A percentile compares a stretch with the other conserved stretches of the same genome.
These are phyloP conservation scores for Takifugu rubripes DNA, from an alignment of 2,797 vertebrate species.

Conservation along the genomic window DNA sequence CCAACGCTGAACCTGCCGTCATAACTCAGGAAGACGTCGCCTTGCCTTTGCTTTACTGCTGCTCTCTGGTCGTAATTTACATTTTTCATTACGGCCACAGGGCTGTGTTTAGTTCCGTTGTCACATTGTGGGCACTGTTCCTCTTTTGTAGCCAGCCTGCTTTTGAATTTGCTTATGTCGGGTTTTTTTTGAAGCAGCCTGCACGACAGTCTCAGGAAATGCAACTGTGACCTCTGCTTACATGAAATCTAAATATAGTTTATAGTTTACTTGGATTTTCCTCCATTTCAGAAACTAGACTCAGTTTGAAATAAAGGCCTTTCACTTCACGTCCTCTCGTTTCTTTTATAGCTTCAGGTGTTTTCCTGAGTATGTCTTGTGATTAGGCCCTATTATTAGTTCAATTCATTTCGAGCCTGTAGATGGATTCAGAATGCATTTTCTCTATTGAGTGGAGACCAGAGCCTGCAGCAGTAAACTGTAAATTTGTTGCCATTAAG, in stretches of 20 bases:
- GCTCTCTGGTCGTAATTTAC: not conserved
- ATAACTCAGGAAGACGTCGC: too few relatives aligned
- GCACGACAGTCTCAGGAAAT: conserved; percentile 7
- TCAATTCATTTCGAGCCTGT: too few relatives aligned
- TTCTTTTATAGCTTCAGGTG: not conserved
- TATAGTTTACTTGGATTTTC: not conserved
- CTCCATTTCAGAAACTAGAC: not conserved
- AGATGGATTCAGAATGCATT: too few relatives aligned
- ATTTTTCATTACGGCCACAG: not conserved
- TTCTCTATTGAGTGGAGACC: too few relatives aligned
- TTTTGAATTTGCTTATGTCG: conserved; percentile 3
- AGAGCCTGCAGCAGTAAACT: not conserved
- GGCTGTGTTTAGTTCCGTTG: not conserved
- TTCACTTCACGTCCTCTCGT: not conserved
- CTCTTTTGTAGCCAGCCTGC: conserved; percentile 11
- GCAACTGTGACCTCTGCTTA: not conserved
- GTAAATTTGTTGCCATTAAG: not conserved
- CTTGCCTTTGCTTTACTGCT: not conserved
- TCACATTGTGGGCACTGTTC: conserved; percentile 13
- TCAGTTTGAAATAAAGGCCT: conserved; percentile 3
- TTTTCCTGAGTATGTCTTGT: not conserved
- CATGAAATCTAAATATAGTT: not conserved
- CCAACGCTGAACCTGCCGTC: too few relatives aligned
- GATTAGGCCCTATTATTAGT: too few relatives aligned
- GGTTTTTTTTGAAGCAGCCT: conserved; percentile 5